A percentile compares a stretch with the other conserved stretches of the same genome.
phyloP scores from a whole-genome alignment of 1,140 invertebrate genomes.

The Thrips palmi region DNA sequence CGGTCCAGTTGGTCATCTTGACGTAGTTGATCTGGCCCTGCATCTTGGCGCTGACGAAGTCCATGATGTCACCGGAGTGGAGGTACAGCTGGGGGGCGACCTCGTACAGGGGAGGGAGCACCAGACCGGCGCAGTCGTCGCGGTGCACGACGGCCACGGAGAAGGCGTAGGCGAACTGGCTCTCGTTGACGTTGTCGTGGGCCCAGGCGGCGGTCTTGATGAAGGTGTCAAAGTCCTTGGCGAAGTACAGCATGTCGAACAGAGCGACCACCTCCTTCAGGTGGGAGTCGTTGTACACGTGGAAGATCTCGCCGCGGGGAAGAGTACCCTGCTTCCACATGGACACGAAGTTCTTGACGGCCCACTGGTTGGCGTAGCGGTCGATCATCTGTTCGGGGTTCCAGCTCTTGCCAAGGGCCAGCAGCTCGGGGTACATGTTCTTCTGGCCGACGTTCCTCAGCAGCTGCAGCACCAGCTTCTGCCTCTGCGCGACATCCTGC shows the following conservation, averaged over 20 bases:
- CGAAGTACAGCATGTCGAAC: constrained; percentile 47
- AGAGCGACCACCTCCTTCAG: constrained; percentile 36
- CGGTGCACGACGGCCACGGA: constrained; percentile 37
- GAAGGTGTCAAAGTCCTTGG: constrained; percentile 28
- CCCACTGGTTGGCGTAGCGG: constrained; percentile 27
- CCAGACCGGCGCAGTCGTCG: constrained; percentile 34
- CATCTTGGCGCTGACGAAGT: constrained; percentile 38
- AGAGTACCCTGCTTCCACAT: constrained; percentile 33
- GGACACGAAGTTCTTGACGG: constrained; percentile 36
- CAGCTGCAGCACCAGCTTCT: too few relatives aligned
- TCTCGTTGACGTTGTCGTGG: constrained; percentile 37
- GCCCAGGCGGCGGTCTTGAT: constrained; percentile 39
- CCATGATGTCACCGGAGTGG: constrained; percentile 33
- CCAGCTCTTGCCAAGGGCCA: too few relatives aligned
- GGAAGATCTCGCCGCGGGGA: constrained; percentile 37
- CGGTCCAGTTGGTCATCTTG: too few relatives aligned
- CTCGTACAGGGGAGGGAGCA: constrained; percentile 44
- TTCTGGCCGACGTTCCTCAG: too few relatives aligned
- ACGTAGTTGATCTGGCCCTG: constrained; percentile 26
- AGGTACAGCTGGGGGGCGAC: constrained; percentile 43
- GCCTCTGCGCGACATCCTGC: too few relatives aligned
- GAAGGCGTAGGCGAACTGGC: constrained; percentile 40
- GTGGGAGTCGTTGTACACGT: constrained; percentile 36
- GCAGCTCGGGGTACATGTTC: too few relatives aligned
- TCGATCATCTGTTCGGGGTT: too few relatives aligned